These are phyloP conservation scores for Leucopsar rothschildi DNA, from an alignment of 2,113 vertebrate genomes.

Conservation along the genomic window DNA sequence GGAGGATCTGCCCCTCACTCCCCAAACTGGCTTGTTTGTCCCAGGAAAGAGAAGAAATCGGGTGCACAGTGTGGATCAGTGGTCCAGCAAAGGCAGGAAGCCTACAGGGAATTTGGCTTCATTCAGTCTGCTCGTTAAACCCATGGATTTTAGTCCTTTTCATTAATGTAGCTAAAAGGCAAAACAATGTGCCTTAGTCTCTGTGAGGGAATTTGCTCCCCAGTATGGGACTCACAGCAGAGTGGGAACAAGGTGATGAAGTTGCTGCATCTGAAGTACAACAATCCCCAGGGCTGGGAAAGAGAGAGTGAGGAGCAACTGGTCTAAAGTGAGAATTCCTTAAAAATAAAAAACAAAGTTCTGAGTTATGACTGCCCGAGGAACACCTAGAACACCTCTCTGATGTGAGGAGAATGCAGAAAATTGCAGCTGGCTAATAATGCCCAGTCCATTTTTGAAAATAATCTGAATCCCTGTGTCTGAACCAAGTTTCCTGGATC, in stretches of 20 bases:
- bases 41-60: not conserved
- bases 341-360: not conserved
- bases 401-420: not conserved
- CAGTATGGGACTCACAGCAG: not conserved
- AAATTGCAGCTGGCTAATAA: not conserved
- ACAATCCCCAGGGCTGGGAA: not conserved
- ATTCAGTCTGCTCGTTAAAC: not conserved
- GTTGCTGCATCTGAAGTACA: not conserved
- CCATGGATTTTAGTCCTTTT: not conserved
- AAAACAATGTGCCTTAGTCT: not conserved
- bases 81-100: not conserved
- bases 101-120: not conserved
- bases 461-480: not conserved
- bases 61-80: not conserved
- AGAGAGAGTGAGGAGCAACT: not conserved
- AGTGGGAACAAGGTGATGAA: not conserved
- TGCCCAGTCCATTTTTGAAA: not conserved
- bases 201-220: not conserved
- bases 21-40: not conserved
- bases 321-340: not conserved
- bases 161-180: not conserved
- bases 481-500: not conserved
- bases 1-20: rapidly evolving
- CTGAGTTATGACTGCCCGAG: not conserved
- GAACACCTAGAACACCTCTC: not conserved